phyloP scores from a whole-genome alignment of 2,888 invertebrate genomes.

The Papilio elwesi region DNA sequence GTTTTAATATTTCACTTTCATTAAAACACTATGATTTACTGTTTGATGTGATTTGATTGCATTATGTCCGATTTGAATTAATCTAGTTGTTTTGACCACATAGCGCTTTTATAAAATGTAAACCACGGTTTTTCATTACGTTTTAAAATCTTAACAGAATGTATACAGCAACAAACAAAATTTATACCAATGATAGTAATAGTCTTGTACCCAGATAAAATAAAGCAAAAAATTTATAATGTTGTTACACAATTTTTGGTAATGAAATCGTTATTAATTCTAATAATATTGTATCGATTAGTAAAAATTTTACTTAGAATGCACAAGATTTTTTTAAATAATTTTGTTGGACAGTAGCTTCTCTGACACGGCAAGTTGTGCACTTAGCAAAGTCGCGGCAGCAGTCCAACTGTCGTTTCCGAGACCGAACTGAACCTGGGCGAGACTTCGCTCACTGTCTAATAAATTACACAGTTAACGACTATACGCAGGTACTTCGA shows the following conservation, averaged over 20 bases:
- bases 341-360: slow-evolving; percentile 8
- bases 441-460: slow-evolving; percentile 58
- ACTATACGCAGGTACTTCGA: slow-evolving; percentile 49
- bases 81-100: slow-evolving; percentile 45
- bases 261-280: too few species aligned
- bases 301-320: neutral
- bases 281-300: neutral
- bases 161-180: too few species aligned
- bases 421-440: slow-evolving; percentile 51
- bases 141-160: too few species aligned
- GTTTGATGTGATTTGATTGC: too few species aligned
- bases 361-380: slow-evolving; percentile 27
- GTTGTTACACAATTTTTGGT: too few species aligned
- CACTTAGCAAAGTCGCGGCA: slow-evolving; percentile 51
- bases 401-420: slow-evolving; percentile 58
- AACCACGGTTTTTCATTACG: too few species aligned
- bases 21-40: slow-evolving; percentile 62
- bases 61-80: slow-evolving; percentile 62
- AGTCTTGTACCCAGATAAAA: too few species aligned
- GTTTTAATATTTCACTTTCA: slow-evolving; percentile 54
- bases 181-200: too few species aligned
- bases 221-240: too few species aligned
- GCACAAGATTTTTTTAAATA: neutral
- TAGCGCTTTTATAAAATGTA: neutral
- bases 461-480: slow-evolving; percentile 61